Percentiles rank a stretch among this genome's conserved stretches.
Conservation (phyloP, 2,888 invertebrate genomes). For the Muschampia plurimacula region DNA sequence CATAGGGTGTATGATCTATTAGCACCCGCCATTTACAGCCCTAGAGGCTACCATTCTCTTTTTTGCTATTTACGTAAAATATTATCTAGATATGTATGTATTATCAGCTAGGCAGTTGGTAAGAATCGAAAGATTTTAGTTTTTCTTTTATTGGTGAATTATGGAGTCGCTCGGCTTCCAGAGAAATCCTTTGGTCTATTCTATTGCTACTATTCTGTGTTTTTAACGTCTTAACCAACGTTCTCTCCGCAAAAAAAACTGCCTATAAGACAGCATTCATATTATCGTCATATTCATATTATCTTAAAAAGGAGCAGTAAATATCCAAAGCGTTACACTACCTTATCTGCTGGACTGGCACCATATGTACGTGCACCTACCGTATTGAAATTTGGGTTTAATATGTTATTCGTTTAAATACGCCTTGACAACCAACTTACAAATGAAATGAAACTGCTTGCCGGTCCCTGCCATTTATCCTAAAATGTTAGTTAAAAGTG, state of each 20-base stretch:
- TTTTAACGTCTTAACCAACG: neutral
- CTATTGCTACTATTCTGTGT: neutral
- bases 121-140: constrained; percentile 1
- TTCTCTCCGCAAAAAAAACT: neutral
- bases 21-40: constrained; percentile 18
- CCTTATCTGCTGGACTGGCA: too few species aligned
- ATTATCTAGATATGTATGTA: constrained; percentile 17
- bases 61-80: constrained; percentile 23
- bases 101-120: constrained; percentile 7
- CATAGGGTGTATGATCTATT: constrained; percentile 39
- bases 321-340: too few species aligned
- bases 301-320: neutral
- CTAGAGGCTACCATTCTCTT: constrained; percentile 20
- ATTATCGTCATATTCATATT: neutral
- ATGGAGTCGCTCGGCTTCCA: neutral
- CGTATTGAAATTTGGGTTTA: too few species aligned
- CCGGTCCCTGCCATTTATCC: too few species aligned
- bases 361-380: too few species aligned
- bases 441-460: neutral
- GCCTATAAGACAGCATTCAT: too few species aligned
- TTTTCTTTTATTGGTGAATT: constrained; percentile 7
- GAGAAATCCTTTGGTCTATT: neutral
- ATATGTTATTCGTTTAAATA: too few species aligned
- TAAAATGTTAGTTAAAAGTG: too few species aligned
- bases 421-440: too few species aligned